Conservation (phyloP, 2,113 vertebrate species). For the Promerops cafer region DNA sequence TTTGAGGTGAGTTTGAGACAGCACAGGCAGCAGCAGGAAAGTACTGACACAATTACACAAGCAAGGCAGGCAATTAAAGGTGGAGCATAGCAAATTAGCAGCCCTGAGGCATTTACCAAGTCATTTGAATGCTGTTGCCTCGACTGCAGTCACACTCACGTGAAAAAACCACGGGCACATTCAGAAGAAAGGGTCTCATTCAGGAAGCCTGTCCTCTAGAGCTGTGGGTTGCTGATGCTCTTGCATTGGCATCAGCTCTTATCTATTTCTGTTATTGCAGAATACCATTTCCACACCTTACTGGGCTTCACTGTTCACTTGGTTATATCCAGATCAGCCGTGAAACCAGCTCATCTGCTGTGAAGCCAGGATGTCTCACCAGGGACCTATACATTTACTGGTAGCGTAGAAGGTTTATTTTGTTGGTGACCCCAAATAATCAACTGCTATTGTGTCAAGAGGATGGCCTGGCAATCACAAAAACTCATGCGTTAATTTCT, state of each 20-base stretch:
- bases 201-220: not conserved
- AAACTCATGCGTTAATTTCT: slow-evolving; percentile 11
- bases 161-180: slow-evolving; percentile 52
- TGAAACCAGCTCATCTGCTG: not conserved
- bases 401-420: not conserved
- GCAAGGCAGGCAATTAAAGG: slow-evolving; percentile 26
- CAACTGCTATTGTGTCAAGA: not conserved
- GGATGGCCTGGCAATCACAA: not conserved
- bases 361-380: not conserved
- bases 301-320: not conserved
- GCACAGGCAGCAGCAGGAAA: not conserved
- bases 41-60: slow-evolving; percentile 19
- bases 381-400: not conserved
- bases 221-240: not conserved
- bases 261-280: not conserved
- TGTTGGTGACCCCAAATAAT: slow-evolving; percentile 13
- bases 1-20: slow-evolving; percentile 11
- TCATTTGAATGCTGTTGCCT: slow-evolving; percentile 7
- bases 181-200: not conserved
- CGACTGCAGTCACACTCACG: slow-evolving; percentile 1
- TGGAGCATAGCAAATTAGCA: slow-evolving; percentile 39
- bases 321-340: not conserved
- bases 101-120: slow-evolving; percentile 8
- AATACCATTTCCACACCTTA: not conserved
- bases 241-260: slow-evolving; percentile 1